phyloP scores from a whole-genome alignment of 2,113 vertebrate genomes.

The Candoia aspera region DNA sequence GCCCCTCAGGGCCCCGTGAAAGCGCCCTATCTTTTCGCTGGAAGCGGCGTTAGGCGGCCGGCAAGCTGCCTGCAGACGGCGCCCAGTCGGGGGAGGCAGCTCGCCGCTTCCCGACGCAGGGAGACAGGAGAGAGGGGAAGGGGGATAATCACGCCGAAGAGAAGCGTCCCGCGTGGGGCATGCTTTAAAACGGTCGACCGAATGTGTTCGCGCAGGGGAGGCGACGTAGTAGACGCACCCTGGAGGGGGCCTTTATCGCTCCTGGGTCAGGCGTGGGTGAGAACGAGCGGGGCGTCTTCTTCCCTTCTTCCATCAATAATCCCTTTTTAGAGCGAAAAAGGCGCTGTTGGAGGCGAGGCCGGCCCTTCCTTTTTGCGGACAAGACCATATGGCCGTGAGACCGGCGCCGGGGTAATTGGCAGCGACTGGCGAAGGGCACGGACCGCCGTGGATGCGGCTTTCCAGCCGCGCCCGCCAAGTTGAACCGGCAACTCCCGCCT shows the following conservation, averaged over 20 bases:
- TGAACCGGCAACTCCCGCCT: not conserved
- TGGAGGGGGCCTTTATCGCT: not conserved
- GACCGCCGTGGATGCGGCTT: not conserved
- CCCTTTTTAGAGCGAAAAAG: not conserved
- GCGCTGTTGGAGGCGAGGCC: not conserved
- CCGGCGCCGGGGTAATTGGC: no score
- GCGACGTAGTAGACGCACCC: not conserved
- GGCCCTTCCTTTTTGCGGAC: not conserved
- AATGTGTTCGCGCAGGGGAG: not conserved
- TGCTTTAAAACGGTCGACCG: not conserved
- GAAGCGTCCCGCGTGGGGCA: not conserved
- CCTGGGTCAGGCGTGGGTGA: not conserved
- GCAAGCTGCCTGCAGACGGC: not conserved
- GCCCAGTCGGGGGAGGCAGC: fast-evolving
- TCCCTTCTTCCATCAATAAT: not conserved
- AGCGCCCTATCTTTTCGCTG: not conserved
- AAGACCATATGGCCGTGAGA: not conserved
- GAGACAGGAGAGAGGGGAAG: no score
- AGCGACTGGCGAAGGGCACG: no score
- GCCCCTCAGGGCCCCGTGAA: not conserved
- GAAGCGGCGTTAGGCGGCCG: fast-evolving
- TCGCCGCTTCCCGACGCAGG: no score
- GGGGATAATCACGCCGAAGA: not conserved
- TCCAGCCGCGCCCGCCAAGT: not conserved
- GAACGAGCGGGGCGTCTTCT: no score